Evolutionary conservation across 2,888 invertebrate genomes (phyloP).

Genomic region (Eupithecia exiguata): DNA sequence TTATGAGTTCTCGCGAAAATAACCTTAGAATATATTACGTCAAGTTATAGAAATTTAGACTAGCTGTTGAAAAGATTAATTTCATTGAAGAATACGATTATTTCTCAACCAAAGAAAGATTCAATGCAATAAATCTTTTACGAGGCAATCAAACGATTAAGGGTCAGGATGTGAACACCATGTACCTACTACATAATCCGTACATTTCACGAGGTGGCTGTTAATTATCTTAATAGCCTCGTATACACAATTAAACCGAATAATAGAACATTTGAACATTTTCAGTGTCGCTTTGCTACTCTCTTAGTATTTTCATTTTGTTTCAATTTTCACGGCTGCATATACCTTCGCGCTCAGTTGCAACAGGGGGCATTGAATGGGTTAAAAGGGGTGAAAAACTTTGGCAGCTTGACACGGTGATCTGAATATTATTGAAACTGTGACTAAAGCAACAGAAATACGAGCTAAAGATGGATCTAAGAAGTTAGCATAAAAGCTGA

Average conservation of each 20-base stretch:
- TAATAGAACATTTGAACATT: conserved; percentile 23
- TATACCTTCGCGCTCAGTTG: neutral
- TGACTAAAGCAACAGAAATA: neutral
- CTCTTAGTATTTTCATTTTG: neutral
- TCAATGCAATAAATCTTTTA: conserved; percentile 38
- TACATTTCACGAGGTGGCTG: conserved; percentile 51
- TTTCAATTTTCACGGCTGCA: neutral
- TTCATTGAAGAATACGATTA: neutral
- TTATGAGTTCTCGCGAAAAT: no score
- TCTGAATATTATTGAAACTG: neutral
- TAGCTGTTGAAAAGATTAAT: no score
- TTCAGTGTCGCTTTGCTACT: neutral
- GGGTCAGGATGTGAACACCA: conserved; percentile 30
- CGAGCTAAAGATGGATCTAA: neutral
- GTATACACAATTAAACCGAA: conserved; percentile 41
- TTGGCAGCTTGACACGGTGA: neutral
- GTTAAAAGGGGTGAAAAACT: neutral
- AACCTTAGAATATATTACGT: no score
- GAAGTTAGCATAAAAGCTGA: conserved; percentile 26
- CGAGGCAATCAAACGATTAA: conserved; percentile 44
- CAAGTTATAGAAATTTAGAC: no score
- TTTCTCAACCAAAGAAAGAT: neutral
- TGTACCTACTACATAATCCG: conserved; percentile 41
- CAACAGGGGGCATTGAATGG: no score
- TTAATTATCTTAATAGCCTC: conserved; percentile 53